phyloP scores from a whole-genome alignment of 2,888 invertebrate species.

The Pandemis corylana region DNA sequence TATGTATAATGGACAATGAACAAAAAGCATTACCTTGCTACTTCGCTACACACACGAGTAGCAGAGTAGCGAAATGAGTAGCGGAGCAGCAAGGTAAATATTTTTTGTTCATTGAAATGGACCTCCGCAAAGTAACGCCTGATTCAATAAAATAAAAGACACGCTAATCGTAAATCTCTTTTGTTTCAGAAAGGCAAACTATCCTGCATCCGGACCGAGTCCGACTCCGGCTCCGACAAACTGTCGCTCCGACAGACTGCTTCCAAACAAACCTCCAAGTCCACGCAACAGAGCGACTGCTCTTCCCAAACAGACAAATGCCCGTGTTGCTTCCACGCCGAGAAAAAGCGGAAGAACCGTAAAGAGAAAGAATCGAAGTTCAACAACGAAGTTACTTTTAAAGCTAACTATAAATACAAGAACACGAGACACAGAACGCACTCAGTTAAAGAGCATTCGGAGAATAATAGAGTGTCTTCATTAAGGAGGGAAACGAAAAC shows the following conservation, averaged over 20 bases:
- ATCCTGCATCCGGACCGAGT: conserved; percentile 79
- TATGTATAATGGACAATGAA: no score
- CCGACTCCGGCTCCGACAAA: conserved; percentile 79
- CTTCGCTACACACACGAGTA: no score
- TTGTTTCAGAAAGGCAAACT: conserved; percentile 77
- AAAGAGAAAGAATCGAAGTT: conserved; percentile 71
- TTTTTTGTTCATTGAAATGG: no score
- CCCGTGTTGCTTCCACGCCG: conserved; percentile 73
- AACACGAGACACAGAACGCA: conserved; percentile 78
- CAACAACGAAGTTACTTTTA: conserved; percentile 76
- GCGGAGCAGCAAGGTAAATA: no score
- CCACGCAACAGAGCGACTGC: conserved; percentile 70
- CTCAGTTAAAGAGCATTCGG: conserved; percentile 82
- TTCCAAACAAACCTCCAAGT: conserved; percentile 71
- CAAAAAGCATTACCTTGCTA: no score
- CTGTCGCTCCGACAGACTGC: conserved; percentile 72
- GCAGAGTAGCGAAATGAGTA: no score
- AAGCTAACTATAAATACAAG: conserved; percentile 76
- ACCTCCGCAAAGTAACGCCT: no score
- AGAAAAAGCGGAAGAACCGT: conserved; percentile 62
- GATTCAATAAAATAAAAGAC: no score
- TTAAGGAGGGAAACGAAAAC: conserved; percentile 93
- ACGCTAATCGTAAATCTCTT: conserved; percentile 16
- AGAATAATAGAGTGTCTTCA: conserved; percentile 87
- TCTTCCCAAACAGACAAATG: conserved; percentile 72